Base-by-base conservation (phyloP, 2,888 invertebrate genomes). In the Meliscaeva auricollis region DNA sequence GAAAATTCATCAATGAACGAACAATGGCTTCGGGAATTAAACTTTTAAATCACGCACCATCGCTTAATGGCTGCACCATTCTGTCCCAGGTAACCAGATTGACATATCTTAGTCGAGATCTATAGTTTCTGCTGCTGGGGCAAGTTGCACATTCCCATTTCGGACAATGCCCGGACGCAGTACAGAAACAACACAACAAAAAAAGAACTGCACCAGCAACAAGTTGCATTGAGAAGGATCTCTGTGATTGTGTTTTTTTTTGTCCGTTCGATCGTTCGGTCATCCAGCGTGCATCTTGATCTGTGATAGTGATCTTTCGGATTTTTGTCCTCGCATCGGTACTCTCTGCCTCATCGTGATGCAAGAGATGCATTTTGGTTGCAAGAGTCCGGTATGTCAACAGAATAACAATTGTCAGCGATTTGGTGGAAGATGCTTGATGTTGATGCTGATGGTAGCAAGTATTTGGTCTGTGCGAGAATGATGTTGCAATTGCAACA, bases 1-100 rank as follows among this genome's bases (percentile, higher is more conserved):
- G 41, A 64, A 56, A 82, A 82, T 81, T 81, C 76, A 85, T 85
- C 85, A 85, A 85, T 85, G 85, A 85, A 85, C 80, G 80, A 85
- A 85, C 85, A 85, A 85, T 77, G 76, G 62, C 68, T 69, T 26
- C 17, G 68, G 48, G 81, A 85, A 85, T 85, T 85, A 85, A 85
- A 85, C 81, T 85, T 85, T 81, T 85, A 85, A 85, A 85, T 85
- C 85, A 85, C 85, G 76, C 81, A 76, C 44, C 46, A 46, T 58
- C 48, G 76, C 81, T 74, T 76, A 85, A 81, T 85, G 81, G 73
- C 50, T 48, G 68, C 54, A 52, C 48, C 56, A 50, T 48, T 17
- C 66, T 22, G 69, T 41, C n/a, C 48, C 48, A 35, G 30, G 30
- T 54, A 44, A 26, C 58, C 52, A 73, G 76, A 85, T 85, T 81